phyloP scores from a whole-genome alignment of 2,888 invertebrate species.

The Lumbricus terrestris region DNA sequence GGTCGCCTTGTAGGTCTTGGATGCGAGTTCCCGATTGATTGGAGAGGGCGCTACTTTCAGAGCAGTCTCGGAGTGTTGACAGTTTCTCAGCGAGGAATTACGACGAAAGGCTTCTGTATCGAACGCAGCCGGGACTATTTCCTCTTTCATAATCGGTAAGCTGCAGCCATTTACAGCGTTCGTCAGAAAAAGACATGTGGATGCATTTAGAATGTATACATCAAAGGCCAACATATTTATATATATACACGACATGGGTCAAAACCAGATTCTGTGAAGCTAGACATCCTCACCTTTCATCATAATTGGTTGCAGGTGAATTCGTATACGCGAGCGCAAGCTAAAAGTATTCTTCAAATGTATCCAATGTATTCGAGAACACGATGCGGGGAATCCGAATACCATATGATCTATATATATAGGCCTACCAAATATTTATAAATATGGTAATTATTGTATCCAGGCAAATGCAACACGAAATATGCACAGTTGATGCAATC shows the following conservation, averaged over 20 bases:
- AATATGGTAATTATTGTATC: too few relatives aligned
- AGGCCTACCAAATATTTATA: too few relatives aligned
- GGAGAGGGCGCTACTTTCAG: constrained; percentile 32
- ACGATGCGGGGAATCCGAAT: neutral
- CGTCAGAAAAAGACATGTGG: neutral
- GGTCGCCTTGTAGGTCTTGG: constrained; percentile 10
- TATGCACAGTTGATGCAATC: too few relatives aligned
- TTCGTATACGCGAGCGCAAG: neutral
- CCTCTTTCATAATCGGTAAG: constrained; percentile 31
- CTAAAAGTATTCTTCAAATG: neutral
- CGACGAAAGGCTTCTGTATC: constrained; percentile 29
- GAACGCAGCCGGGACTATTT: constrained; percentile 30
- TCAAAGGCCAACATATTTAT: neutral
- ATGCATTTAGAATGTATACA: neutral
- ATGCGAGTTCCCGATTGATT: constrained; percentile 26
- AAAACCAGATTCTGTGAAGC: neutral
- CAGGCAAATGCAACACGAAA: too few relatives aligned
- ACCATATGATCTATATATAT: too few relatives aligned
- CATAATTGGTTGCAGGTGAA: neutral
- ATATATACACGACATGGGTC: neutral
- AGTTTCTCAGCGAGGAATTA: constrained; percentile 22
- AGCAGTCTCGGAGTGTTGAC: constrained; percentile 29
- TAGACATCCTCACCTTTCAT: neutral
- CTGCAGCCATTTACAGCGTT: neutral
- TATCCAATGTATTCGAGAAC: too few relatives aligned